A percentile compares a stretch with the other conserved stretches of the same genome.
phyloP scores from a whole-genome alignment of 2,888 invertebrate genomes.

The Calliphora vomitoria region DNA sequence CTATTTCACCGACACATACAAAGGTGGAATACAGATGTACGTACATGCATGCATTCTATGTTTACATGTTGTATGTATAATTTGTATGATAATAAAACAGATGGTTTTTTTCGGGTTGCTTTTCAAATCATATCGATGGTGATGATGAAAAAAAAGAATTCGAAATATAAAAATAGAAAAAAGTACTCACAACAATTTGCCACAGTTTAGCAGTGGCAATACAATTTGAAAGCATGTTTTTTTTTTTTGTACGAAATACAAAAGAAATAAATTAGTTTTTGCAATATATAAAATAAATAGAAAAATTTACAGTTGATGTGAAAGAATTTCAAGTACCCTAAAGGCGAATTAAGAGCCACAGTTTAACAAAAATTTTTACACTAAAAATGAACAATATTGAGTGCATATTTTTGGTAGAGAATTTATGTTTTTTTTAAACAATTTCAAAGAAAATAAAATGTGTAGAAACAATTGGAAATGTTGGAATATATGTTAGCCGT shows the following conservation, averaged over 20 bases:
- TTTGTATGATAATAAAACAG: slow-evolving; percentile 53
- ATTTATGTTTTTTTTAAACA: not conserved
- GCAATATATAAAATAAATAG: slow-evolving; percentile 38
- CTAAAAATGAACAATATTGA: slow-evolving; percentile 1
- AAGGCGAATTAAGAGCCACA: slow-evolving; percentile 24
- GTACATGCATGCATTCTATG: slow-evolving; percentile 36
- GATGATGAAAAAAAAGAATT: slow-evolving; percentile 28
- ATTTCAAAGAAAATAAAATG: not conserved
- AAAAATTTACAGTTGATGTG: slow-evolving; percentile 28
- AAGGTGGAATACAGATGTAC: slow-evolving; percentile 6
- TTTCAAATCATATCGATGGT: slow-evolving; percentile 48
- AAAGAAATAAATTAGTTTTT: slow-evolving; percentile 40
- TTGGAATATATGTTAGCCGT: not conserved
- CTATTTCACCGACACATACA: slow-evolving; percentile 10
- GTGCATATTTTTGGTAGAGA: slow-evolving; percentile 3
- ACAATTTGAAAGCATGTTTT: slow-evolving; percentile 11
- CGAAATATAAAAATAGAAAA: not conserved
- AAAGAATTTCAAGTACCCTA: slow-evolving; percentile 19
- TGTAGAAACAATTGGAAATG: not conserved
- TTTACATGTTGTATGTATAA: slow-evolving; percentile 47
- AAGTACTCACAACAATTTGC: slow-evolving; percentile 38
- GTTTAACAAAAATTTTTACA: slow-evolving; percentile 4
- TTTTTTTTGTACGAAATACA: not conserved
- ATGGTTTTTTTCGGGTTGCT: slow-evolving; percentile 38
- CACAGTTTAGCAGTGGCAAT: slow-evolving; percentile 42